phyloP scores from a whole-genome alignment of 2,113 vertebrate species.

The Brachypodius melanocephalos region DNA sequence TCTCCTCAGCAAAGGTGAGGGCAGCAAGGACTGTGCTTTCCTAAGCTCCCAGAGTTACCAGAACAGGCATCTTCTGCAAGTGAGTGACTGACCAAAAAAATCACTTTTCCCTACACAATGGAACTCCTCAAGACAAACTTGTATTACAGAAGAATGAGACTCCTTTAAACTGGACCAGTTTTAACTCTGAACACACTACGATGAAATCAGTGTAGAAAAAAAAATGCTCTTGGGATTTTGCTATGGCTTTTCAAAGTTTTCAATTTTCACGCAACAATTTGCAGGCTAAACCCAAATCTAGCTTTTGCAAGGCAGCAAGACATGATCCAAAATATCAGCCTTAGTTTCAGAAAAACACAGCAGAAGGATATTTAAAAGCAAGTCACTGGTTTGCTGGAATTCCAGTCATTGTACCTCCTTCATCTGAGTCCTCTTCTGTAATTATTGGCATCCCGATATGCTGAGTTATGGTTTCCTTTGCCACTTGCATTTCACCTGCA shows the following conservation, averaged over 20 bases:
- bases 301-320: neutral
- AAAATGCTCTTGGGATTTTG: neutral
- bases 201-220: neutral
- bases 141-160: neutral
- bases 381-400: neutral
- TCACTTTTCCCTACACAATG: neutral
- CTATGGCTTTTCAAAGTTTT: neutral
- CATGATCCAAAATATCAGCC: neutral
- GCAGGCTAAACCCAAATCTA: neutral
- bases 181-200: neutral
- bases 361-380: neutral
- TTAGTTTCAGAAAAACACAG: neutral
- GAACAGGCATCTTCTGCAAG: neutral
- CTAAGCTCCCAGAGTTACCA: neutral
- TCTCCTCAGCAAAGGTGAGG: neutral
- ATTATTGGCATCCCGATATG: slow-evolving; percentile 73
- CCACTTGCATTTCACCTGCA: slow-evolving; percentile 28
- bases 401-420: slow-evolving; percentile 43
- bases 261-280: neutral
- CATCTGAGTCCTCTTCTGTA: slow-evolving; percentile 37
- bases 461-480: neutral
- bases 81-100: neutral
- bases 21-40: neutral
- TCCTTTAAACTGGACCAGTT: neutral
- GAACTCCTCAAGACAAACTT: neutral